Evolutionary conservation across 2,113 vertebrate species (phyloP), one percentile per base, ranked within the genome.

Genomic region (Romanogobio albipinnatus): DNA sequence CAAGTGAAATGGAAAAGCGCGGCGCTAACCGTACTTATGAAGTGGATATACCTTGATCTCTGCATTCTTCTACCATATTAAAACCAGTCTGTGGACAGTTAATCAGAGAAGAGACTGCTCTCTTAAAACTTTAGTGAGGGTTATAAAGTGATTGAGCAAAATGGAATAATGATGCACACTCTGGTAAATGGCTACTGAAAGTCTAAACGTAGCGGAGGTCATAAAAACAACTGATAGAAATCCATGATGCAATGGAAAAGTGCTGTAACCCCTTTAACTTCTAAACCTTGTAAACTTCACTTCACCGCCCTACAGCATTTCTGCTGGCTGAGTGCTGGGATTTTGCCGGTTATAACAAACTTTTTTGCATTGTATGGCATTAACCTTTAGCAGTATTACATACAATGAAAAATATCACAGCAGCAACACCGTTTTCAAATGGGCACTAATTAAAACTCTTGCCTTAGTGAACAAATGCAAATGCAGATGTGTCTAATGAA

Each of bases 71-170:
- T 77, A 59, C 80, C 77, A 83, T 81, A 88, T 76, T 87, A 29
- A 86, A 88, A 86, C 87, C 61, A 82, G 87, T 83, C 84, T 36
- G 80, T 84, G 61, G 53, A 87, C 89, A 92, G 88, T 92, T 93
- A 88, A 93, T 93, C 91, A 89, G 92, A 92, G 88, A 87, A 83
- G 53, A 84, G 83, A 86, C 88, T 86, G 75, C 86, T 82, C 64
- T 62, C 47, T 81, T 75, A 87, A 73, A 80, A 83, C 77, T 74
- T 74, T 79, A 77, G 56, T 66, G 62, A 85, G 84, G 68, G 83
- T 84, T 77, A 76, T 76, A 81, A 89, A 91, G 89, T 91, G 91
- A 92, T 91, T 91, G 91, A 90, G 85, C 87, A 88, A 88, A 90
- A 89, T 85, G 88, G 75, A 91, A 90, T 87, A 85, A 88, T 84